Conservation (phyloP, 2,888 invertebrate genomes). For the Syrphus vitripennis region DNA sequence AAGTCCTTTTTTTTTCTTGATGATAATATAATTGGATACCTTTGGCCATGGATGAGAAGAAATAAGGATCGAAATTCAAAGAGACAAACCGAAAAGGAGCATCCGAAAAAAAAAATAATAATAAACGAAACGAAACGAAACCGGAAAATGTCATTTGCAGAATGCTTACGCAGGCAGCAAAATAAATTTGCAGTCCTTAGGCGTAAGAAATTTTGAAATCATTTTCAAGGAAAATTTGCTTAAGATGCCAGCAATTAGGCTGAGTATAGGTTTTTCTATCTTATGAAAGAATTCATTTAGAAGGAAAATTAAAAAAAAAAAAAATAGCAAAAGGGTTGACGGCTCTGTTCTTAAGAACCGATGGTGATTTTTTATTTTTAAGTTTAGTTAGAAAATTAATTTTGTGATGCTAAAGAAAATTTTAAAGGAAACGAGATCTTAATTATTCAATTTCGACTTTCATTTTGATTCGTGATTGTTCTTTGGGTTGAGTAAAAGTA, state of each 20-base stretch:
- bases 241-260: conserved; percentile 1
- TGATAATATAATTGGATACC: conserved; percentile 69
- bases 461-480: background rate
- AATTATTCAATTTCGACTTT: background rate
- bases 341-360: background rate
- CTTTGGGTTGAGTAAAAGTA: background rate
- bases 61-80: conserved; percentile 2
- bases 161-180: conserved; percentile 67
- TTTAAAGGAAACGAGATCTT: background rate
- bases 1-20: conserved; percentile 40
- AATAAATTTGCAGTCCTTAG: conserved; percentile 48
- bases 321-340: background rate
- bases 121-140: too few relatives aligned
- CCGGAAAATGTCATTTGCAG: conserved; percentile 67
- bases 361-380: background rate
- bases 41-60: conserved; percentile 39
- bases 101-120: conserved; percentile 26
- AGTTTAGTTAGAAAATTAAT: background rate
- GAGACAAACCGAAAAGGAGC: conserved; percentile 2
- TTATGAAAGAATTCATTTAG: background rate
- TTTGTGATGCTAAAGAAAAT: background rate
- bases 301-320: background rate
- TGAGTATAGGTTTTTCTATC: background rate
- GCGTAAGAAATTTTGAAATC: background rate
- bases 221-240: background rate